Conservation (phyloP, 1,140 invertebrate species). For the Rhagoletis zephyria region DNA sequence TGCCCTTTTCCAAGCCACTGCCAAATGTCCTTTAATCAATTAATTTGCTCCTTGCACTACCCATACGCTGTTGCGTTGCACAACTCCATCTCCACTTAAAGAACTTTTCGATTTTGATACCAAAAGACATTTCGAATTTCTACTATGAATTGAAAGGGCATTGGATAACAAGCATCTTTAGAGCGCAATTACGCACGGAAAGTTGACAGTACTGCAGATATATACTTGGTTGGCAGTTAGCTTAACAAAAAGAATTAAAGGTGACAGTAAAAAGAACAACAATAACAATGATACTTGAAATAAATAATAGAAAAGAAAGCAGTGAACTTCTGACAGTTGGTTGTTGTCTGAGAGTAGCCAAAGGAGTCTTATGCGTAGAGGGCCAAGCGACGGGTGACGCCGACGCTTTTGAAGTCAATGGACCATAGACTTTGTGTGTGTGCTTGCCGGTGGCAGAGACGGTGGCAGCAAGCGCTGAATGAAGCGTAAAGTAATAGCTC, state of each 20-base stretch:
- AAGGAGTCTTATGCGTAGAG: too few relatives aligned
- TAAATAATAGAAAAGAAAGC: background rate
- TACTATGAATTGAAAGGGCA: conserved; percentile 23
- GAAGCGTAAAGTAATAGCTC: background rate
- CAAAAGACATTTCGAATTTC: conserved; percentile 5
- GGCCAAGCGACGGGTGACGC: background rate
- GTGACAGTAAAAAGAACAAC: conserved; percentile 36
- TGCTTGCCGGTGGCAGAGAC: background rate
- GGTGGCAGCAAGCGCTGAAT: background rate
- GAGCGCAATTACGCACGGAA: conserved; percentile 11
- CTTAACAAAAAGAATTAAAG: conserved; percentile 48
- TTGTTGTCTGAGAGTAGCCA: background rate
- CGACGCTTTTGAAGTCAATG: conserved; percentile 8
- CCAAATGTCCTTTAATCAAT: conserved; percentile 51
- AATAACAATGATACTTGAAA: conserved; percentile 24
- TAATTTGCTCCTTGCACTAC: conserved; percentile 33
- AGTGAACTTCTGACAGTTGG: conserved; percentile 2
- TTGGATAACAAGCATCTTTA: conserved; percentile 23
- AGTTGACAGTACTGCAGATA: background rate
- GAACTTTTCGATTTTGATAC: background rate
- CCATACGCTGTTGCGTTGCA: background rate
- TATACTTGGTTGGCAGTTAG: conserved; percentile 3
- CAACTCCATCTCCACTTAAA: background rate
- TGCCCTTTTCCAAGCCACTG: background rate
- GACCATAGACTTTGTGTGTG: background rate